Base-by-base conservation (phyloP, 92 coral and sea anemone species). In the Blastomussa wellsi region DNA sequence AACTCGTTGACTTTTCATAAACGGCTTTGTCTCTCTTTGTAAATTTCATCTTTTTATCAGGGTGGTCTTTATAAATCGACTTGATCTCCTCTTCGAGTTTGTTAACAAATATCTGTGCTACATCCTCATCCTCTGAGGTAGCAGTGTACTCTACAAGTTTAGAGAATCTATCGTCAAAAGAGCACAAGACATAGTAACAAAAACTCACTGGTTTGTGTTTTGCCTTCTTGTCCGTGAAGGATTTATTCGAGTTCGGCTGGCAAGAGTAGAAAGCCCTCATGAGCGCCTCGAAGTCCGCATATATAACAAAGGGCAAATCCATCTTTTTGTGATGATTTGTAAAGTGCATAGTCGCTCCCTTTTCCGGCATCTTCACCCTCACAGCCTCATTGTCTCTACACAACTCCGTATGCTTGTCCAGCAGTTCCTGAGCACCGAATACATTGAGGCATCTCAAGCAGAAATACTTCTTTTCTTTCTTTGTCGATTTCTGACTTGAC, bases 231-330 rank as follows among this genome's bases (percentile, higher is more conserved):
- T 70, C n/a, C 0, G 85, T 86, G 38, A 32, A 86, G 10, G 35
- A 20, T 10, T 70, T 24, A 11, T 70, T 33, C 10, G 64, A 42
- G 42, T 16, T 6, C 14, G 78, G 89, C 44, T 68, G 55, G 37
- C 78, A 74, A 0, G 87, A 7, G 1, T 29, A 15, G 13, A 88
- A 36, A 22, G 44, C 33, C 52, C 76, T 66, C 0, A 76, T 82
- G 4, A 88, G 42, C 14, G 76, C 75, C 32, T 88, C 87, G 60
- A 88, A 88, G 42, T 88, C 88, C 4, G 78, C 88, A 53, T 76
- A 76, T 0, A 88, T 52, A 6, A 77, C 31, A 38, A 88, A 83
- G 17, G 80, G 91, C 7, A 65, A 71, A 3, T 66, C 24, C 64
- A 88, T 83, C 2, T n/a, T 16, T n/a, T 65, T 59, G 26, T 67